Percentiles rank a stretch among this genome's conserved stretches.
Evolutionary conservation across 2,113 vertebrate genomes (phyloP).

Genomic region (Dipodomys stephensi): DNA sequence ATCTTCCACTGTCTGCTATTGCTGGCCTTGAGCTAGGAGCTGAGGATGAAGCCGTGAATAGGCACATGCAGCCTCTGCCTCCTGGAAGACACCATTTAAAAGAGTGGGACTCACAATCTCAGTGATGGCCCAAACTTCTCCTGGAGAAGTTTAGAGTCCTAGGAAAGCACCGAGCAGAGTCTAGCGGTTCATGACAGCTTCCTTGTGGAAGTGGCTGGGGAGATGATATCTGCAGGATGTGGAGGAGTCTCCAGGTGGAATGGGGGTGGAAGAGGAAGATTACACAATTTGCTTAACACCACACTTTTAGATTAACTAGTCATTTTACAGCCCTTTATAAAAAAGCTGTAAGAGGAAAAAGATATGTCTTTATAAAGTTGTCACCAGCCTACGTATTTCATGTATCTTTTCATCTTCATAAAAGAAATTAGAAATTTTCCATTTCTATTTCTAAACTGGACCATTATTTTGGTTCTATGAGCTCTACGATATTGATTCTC

Average conservation of each 20-base stretch:
- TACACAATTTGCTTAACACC: conserved; percentile 48
- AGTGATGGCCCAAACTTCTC: background rate
- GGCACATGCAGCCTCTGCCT: background rate
- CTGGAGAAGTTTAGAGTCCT: background rate
- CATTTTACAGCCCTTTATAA: conserved; percentile 67
- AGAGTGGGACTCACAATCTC: background rate
- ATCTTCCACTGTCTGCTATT: background rate
- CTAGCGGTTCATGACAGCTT: background rate
- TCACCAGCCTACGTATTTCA: conserved; percentile 58
- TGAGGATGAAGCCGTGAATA: background rate
- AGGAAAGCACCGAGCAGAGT: background rate
- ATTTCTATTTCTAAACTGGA: conserved; percentile 32
- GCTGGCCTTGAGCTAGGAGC: background rate
- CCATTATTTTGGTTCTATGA: background rate
- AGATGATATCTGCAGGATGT: conserved; percentile 28
- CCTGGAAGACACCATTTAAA: background rate
- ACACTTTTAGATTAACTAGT: conserved; percentile 60
- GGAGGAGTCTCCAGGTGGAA: conserved; percentile 59
- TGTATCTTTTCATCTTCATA: conserved; percentile 57
- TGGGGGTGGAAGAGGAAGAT: conserved; percentile 50
- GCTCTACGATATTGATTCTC: background rate
- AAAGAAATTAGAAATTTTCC: conserved; percentile 29
- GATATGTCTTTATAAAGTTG: conserved; percentile 52
- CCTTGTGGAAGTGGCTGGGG: conserved; percentile 45
- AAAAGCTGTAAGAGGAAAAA: conserved; percentile 28